These are phyloP conservation scores for Hartigia nigra DNA, from an alignment of 2,888 invertebrate genomes.

Conservation along the genomic window DNA sequence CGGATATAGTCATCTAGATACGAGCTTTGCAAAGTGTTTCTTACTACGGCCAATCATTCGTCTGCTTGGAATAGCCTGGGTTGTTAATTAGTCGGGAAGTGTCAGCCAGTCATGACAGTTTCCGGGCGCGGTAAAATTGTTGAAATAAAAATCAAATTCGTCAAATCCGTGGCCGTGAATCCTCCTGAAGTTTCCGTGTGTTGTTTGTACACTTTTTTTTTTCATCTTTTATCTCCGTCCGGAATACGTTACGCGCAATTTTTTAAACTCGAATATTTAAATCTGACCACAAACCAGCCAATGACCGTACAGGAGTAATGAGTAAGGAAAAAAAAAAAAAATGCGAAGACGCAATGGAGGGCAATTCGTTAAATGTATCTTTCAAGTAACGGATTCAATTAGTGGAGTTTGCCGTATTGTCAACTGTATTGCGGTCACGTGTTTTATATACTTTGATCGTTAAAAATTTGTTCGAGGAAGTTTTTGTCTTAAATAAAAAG, in stretches of 20 bases:
- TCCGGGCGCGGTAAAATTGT: not conserved
- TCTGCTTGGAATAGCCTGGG: not conserved
- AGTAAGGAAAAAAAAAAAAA: not conserved
- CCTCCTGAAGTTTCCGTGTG: not conserved
- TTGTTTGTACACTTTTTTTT: not conserved
- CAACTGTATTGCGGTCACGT: not conserved
- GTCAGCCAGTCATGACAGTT: not conserved
- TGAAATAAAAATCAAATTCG: not conserved
- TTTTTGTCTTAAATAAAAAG: not conserved
- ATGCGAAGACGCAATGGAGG: not conserved
- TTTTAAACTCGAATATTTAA: not conserved
- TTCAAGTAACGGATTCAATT: conserved; percentile 1
- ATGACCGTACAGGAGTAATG: not conserved
- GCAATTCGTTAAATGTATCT: not conserved
- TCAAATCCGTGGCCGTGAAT: not conserved
- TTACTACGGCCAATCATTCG: not conserved
- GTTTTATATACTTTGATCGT: not conserved
- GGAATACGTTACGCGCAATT: not conserved
- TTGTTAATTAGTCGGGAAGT: not conserved
- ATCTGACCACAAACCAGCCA: not conserved
- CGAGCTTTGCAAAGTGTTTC: not conserved
- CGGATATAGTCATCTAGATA: not conserved
- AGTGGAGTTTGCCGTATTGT: not conserved
- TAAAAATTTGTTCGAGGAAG: not conserved
- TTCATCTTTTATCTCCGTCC: not conserved